A percentile compares a stretch with the other conserved stretches of the same genome.
Conservation (phyloP, 2,113 vertebrate species). For the Apteryx mantelli region DNA sequence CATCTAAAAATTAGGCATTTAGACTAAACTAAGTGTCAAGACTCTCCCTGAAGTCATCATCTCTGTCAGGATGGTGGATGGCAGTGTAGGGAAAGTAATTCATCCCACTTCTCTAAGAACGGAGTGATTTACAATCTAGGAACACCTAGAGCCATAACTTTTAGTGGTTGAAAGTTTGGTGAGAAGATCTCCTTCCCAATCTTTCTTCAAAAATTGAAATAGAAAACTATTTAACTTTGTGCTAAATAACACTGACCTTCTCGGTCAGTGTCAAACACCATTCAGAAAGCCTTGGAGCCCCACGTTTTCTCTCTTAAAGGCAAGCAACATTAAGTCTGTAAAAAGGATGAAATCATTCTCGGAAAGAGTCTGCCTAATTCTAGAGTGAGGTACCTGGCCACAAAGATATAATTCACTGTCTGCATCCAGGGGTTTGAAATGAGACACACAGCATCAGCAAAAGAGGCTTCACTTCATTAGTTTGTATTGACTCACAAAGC, state of each 20-base stretch:
- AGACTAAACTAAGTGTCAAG: background rate
- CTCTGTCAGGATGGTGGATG: background rate
- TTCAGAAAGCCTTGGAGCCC: background rate
- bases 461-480: background rate
- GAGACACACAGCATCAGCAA: background rate
- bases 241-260: background rate
- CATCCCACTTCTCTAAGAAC: background rate
- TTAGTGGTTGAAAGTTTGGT: background rate
- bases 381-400: background rate
- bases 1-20: background rate
- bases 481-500: background rate
- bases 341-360: slow-evolving; percentile 23
- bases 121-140: background rate
- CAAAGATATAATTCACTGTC: slow-evolving; percentile 27
- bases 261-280: background rate
- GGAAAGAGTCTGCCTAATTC: background rate
- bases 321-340: background rate
- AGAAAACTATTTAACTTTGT: background rate
- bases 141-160: background rate
- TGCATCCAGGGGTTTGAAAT: background rate
- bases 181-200: background rate
- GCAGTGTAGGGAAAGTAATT: background rate
- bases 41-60: background rate
- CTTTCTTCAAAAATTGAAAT: background rate
- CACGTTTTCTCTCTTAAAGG: background rate